Base-by-base conservation (phyloP, 2,888 invertebrate species). In the Orthosia gothica region DNA sequence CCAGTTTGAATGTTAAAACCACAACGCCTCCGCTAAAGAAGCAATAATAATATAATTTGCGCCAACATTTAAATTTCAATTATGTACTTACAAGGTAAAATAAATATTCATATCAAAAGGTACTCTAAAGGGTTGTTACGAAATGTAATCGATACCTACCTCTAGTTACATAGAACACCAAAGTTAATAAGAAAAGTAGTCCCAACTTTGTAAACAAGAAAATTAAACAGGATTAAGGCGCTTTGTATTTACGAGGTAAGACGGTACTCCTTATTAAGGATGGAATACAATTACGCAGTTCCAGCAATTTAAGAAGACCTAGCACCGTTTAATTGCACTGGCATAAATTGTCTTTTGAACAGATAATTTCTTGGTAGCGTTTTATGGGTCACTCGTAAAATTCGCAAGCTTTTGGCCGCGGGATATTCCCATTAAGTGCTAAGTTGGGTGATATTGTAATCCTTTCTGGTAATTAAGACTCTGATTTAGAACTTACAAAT, bases 281-380 rank as follows among this genome's bases (percentile, higher is more conserved):
- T 89, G 75, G 90, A 94, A 94, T 93, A 95, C 94, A 94, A 95
- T 95, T 95, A 94, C 93, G 91, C 93, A 93, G 91, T 93, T 89
- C 91, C 91, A 93, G 93, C 93, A 93, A 93, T 93, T 94, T 93
- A 93, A 92, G 93, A 90, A 94, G 94, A 94, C 93, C 91, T 93
- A 93, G 91, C 89, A 89, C 89, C 91, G 90, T 94, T 94, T 94
- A 95, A 94, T 95, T 95, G 92, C 93, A 91, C 86, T 88, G 85
- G 89, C 91, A 94, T 95, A 94, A 95, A 94, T 94, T 94, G 92
- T 92, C 90, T 90, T 92, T 89, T 89, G 92, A 93, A 92, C 92
- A 92, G 92, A 94, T 94, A 93, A 93, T 94, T 93, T 93, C 91
- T 90, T 88, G 89, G 87, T 87, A 87, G 70, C 75, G 76, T 92